Evolutionary conservation across 2,888 invertebrate species (phyloP).

Genomic region (Rhamnusium bicolor): DNA sequence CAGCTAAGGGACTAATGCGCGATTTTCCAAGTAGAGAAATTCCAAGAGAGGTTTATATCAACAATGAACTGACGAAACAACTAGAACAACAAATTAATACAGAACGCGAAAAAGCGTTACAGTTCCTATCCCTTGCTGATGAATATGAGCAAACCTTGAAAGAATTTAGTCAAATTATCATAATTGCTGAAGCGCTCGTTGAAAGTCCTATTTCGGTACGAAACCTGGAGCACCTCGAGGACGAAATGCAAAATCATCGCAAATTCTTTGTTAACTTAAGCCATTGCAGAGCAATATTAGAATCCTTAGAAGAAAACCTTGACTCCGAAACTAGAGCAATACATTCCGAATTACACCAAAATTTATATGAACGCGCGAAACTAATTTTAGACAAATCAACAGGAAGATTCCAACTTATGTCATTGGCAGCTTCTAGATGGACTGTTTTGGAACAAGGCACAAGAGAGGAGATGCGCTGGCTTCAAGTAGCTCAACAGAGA

Average conservation of each 20-base stretch:
- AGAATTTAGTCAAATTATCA: constrained; percentile 89
- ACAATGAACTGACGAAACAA: constrained; percentile 80
- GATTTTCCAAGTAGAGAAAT: constrained; percentile 81
- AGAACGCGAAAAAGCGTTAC: constrained; percentile 84
- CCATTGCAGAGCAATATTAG: constrained; percentile 88
- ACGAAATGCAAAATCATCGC: constrained; percentile 91
- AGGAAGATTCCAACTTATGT: constrained; percentile 86
- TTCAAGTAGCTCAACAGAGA: constrained; percentile 87
- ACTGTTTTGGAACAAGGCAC: constrained; percentile 85
- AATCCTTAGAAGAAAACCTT: constrained; percentile 88
- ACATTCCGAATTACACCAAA: constrained; percentile 82
- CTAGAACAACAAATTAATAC: constrained; percentile 80
- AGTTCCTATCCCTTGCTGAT: constrained; percentile 83
- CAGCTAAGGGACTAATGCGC: constrained; percentile 77
- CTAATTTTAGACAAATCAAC: constrained; percentile 86
- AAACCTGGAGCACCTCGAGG: constrained; percentile 85
- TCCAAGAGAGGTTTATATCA: constrained; percentile 78
- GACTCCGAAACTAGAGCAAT: constrained; percentile 85
- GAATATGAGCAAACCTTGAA: constrained; percentile 91
- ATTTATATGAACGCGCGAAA: constrained; percentile 84
- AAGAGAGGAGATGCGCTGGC: constrained; percentile 87
- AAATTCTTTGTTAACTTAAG: constrained; percentile 92
- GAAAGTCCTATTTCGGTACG: constrained; percentile 84
- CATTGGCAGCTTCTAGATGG: constrained; percentile 89
- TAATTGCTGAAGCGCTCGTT: constrained; percentile 86